Base-by-base conservation (phyloP, 1,140 invertebrate genomes). In the Halictus rubicundus region DNA sequence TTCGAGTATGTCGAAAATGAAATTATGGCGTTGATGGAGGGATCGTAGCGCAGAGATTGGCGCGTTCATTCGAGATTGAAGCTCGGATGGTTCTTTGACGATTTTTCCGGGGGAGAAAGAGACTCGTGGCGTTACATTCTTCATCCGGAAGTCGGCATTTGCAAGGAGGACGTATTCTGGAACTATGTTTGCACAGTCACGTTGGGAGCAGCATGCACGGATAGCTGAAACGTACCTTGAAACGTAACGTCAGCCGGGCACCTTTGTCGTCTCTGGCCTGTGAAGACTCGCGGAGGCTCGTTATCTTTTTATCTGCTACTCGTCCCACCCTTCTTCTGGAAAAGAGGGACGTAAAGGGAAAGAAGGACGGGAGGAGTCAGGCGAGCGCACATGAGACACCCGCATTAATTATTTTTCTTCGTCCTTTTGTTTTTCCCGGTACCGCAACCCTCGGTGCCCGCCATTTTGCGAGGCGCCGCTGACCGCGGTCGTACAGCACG, bases 331-430 rank as follows among this genome's bases (percentile, higher is more conserved):
- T 75, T 74, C 42, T 69, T 83, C 83, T 75, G 52, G 66, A 0
- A 70, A 64, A 75, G 49, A 57, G 75, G 71, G 69, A 66, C 79
- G 81, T 82, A 42, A 73, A 83, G 85, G 74, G 61, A 70, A 52
- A 63, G 66, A 68, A 68, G 60, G 27, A 68, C 85, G 79, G 72
- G 77, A 85, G 66, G 79, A 73, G 73, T 42, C 75, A 68, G 78
- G 77, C 84, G 82, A 76, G 82, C 85, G 87, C 83, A 89, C 85
- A 89, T 79, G 88, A 89, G 88, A 89, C 85, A 88, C 88, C 84
- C 83, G 85, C 88, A 90, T 91, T 91, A 90, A 90, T 91, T 91
- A 90, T 90, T 90, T 90, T 88, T 81, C 81, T 86, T 87, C 86
- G 71, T 85, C 88, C 84, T 85, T 88, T 87, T 85, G 82, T 86